Evolutionary conservation across 2,797 vertebrate genomes (phyloP).

Genomic region (Crocidura indochinensis): DNA sequence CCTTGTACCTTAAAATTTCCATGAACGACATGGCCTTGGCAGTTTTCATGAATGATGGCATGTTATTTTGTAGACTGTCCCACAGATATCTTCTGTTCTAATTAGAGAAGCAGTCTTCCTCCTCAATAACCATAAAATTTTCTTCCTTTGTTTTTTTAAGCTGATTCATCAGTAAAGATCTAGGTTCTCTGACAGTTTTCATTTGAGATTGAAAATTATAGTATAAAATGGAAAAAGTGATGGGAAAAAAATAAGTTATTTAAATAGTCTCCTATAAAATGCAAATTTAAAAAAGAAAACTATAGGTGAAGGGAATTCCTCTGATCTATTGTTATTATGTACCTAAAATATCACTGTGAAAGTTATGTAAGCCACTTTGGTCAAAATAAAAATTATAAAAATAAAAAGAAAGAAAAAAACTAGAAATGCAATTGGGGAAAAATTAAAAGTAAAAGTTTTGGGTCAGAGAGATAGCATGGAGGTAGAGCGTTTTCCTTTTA

Average conservation of each 20-base stretch:
- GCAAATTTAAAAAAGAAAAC: too few species aligned
- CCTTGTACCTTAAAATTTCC: too few species aligned
- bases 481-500: too few species aligned
- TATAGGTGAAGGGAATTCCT: too few species aligned
- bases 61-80: background rate
- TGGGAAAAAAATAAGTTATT: background rate
- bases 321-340: too few species aligned
- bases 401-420: too few species aligned
- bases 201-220: background rate
- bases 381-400: too few species aligned
- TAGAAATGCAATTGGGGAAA: background rate
- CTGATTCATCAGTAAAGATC: background rate
- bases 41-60: too few species aligned
- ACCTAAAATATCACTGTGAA: too few species aligned
- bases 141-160: background rate
- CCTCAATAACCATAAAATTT: background rate
- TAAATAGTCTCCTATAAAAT: conserved; percentile 20
- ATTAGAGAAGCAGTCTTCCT: background rate
- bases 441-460: background rate
- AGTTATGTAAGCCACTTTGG: too few species aligned
- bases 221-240: background rate
- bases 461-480: too few species aligned
- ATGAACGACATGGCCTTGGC: too few species aligned
- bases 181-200: background rate
- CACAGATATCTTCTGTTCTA: background rate